Evolutionary conservation across 2,888 invertebrate species (phyloP), one percentile per base, ranked within the genome.

Genomic region (Xylophagus ater): DNA sequence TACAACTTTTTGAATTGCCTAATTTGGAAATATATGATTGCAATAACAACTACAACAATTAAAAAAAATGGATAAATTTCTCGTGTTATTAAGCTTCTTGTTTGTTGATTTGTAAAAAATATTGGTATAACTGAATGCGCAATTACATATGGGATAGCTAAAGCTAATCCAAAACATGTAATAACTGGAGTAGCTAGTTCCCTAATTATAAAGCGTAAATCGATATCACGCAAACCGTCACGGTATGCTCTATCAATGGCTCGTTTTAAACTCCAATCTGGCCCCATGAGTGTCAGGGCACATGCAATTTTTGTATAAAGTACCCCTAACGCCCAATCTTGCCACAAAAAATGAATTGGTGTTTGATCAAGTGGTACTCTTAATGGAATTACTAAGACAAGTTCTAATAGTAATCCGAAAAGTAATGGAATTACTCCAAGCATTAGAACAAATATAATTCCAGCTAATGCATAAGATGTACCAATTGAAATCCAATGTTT

Each of bases 241-340:
- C 90, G 77, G 59, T 94, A 96, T 0, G 92, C 85, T 53, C 86
- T 77, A 59, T 98, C 97, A 33, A 97, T 82, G 1, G 90, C 88
- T 3, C 86, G 72, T 38, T 92, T 81, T 53, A 98, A 69, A 60
- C 83, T 79, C 85, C 94, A 93, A 67, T 96, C 96, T 6, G 96
- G 94, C 0, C 94, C 94, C 93, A 97, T 96, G 79, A 97, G 84
- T 0, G 90, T 90, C 17, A 94, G 71, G 1, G 94, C 97, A 56
- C 93, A 90, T 12, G 93, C 85, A 40, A 97, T 96, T 70, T 98
- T 98, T 2, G 94, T 93, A 61, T 97, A 96, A 1, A 98, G 70
- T 9, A 98, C 92, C 17, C 97, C 96, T 18, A 98, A 69, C 0
- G 96, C 96, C 97, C 97, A 98, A 67, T 97, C 94, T 52, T 96